These are phyloP conservation scores for Astreopora myriophthalma DNA, from an alignment of 64 coral and sea anemone species.

Conservation along the genomic window DNA sequence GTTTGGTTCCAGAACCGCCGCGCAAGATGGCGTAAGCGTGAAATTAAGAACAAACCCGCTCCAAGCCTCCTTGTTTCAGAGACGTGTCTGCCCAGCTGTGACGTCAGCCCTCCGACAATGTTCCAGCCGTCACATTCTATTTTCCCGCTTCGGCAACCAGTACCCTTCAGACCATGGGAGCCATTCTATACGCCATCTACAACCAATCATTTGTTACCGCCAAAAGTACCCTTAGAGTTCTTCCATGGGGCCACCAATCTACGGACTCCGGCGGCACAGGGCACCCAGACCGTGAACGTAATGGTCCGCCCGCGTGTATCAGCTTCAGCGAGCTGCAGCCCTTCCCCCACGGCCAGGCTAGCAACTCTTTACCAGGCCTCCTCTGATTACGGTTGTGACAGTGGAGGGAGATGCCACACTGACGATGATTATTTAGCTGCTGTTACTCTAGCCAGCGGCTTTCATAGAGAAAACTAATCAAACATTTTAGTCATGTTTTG, in stretches of 20 bases:
- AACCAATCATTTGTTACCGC: not conserved
- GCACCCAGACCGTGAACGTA: not conserved
- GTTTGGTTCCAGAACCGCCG: constrained; percentile 85
- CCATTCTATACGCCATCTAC: not conserved
- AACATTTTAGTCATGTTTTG: not conserved
- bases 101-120: not conserved
- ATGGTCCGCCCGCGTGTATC: not conserved
- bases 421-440: constrained; percentile 56
- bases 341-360: not conserved
- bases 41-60: constrained; percentile 73
- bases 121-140: not conserved
- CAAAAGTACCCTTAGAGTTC: not conserved
- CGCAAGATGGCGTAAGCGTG: constrained; percentile 62
- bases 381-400: not conserved
- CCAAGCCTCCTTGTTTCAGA: not conserved
- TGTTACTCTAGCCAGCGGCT: constrained; percentile 16
- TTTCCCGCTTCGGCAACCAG: not conserved
- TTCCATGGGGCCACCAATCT: not conserved
- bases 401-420: constrained; percentile 21
- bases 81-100: not conserved
- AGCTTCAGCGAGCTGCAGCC: not conserved
- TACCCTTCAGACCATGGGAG: not conserved
- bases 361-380: not conserved
- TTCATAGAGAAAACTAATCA: constrained; percentile 41
- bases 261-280: not conserved